Evolutionary conservation across 2,888 invertebrate genomes (phyloP).

Genomic region (Limnephilus marmoratus): DNA sequence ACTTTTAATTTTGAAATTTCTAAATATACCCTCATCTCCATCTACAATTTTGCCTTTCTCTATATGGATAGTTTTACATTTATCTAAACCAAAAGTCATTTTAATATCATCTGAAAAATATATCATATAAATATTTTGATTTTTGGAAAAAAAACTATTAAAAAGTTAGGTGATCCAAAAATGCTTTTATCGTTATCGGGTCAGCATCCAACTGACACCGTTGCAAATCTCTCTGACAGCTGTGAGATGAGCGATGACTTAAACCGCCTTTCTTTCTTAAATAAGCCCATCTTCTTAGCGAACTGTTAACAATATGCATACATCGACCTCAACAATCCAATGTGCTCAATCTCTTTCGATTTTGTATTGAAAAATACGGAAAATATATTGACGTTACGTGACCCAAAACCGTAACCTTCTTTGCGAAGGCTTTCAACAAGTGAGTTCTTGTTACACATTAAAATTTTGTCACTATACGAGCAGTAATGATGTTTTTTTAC

Average conservation of each 20-base stretch:
- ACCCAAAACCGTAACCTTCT: neutral
- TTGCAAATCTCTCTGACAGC: conserved; percentile 6
- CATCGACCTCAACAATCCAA: neutral
- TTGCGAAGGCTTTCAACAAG: neutral
- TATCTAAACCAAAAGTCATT: too few species aligned
- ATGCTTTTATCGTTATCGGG: neutral
- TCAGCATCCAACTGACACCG: neutral
- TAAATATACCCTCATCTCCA: too few species aligned
- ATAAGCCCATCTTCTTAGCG: neutral
- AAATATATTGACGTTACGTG: neutral
- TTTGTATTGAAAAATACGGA: neutral
- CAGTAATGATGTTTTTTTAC: neutral
- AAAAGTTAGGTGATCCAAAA: neutral
- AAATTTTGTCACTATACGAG: neutral
- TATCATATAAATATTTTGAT: too few species aligned
- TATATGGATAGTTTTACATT: too few species aligned
- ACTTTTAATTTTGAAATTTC: too few species aligned
- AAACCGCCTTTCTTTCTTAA: neutral
- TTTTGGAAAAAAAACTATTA: neutral
- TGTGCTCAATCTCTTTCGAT: neutral
- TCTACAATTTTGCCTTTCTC: too few species aligned
- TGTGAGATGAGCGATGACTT: neutral
- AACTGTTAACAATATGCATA: neutral
- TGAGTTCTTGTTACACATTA: neutral
- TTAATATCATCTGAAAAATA: too few species aligned